Conservation (phyloP, 2,888 invertebrate genomes). For the Drosophila macrospina region DNA sequence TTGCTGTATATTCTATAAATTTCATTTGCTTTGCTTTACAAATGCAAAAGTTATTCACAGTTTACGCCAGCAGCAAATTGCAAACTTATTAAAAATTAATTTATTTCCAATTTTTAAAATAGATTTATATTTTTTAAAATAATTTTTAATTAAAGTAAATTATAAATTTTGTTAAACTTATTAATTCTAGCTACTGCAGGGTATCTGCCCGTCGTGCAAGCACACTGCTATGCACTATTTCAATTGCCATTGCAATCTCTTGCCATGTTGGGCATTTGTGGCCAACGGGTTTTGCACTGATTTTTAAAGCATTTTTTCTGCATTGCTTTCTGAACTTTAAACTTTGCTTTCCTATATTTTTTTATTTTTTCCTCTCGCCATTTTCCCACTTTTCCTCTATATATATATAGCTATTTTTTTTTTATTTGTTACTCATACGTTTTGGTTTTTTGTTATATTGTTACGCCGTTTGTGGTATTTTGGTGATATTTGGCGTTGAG, state of each 20-base stretch:
- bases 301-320: slow-evolving; percentile 59
- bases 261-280: slow-evolving; percentile 45
- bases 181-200: neutral
- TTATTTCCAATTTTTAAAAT: too few species aligned
- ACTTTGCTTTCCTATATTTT: slow-evolving; percentile 45
- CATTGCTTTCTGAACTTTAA: slow-evolving; percentile 58
- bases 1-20: neutral
- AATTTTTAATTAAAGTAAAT: too few species aligned
- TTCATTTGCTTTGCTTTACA: too few species aligned
- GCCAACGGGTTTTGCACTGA: slow-evolving; percentile 53
- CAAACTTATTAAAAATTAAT: too few species aligned
- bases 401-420: neutral
- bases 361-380: neutral
- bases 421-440: slow-evolving; percentile 36
- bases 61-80: too few species aligned
- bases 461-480: slow-evolving; percentile 73
- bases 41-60: too few species aligned
- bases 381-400: neutral
- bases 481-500: slow-evolving; percentile 71
- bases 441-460: slow-evolving; percentile 66
- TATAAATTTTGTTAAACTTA: too few species aligned
- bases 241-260: slow-evolving; percentile 12
- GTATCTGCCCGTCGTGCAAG: neutral
- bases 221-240: neutral
- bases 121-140: too few species aligned